Evolutionary conservation across 2,797 vertebrate genomes (phyloP).

Genomic region (Eleutherodactylus coqui): DNA sequence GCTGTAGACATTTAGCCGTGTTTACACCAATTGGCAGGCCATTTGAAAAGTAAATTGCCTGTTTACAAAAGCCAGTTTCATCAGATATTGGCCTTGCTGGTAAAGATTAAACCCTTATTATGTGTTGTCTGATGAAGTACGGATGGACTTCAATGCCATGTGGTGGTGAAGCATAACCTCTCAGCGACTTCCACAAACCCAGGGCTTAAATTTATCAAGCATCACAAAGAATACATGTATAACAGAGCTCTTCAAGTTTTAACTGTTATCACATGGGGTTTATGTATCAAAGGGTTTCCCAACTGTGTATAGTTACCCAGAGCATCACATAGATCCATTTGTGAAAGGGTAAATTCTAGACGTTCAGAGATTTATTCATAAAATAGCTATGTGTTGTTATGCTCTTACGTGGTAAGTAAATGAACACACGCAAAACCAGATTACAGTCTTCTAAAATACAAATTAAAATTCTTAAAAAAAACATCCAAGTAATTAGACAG

Average conservation of each 20-base stretch:
- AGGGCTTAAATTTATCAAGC: slow-evolving; percentile 41
- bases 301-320: slow-evolving; percentile 16
- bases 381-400: neutral
- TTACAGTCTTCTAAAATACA: neutral
- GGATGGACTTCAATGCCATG: slow-evolving; percentile 46
- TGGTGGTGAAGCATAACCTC: slow-evolving; percentile 26
- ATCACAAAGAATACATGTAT: slow-evolving; percentile 25
- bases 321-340: slow-evolving; percentile 27
- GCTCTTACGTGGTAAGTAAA: neutral
- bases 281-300: slow-evolving; percentile 34
- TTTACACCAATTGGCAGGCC: slow-evolving; percentile 49
- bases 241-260: slow-evolving; percentile 23
- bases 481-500: neutral
- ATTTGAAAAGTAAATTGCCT: slow-evolving; percentile 47
- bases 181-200: slow-evolving; percentile 11
- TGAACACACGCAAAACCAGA: neutral
- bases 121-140: slow-evolving; percentile 38
- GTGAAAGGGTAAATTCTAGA: neutral
- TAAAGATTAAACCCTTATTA: slow-evolving; percentile 48
- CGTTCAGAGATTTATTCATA: neutral
- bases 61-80: slow-evolving; percentile 41
- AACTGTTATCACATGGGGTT: slow-evolving; percentile 46
- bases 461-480: neutral
- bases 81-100: slow-evolving; percentile 27
- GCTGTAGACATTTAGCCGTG: slow-evolving; percentile 28